Base-by-base conservation (phyloP, 2,888 invertebrate genomes). In the Tanypteryx hageni region DNA sequence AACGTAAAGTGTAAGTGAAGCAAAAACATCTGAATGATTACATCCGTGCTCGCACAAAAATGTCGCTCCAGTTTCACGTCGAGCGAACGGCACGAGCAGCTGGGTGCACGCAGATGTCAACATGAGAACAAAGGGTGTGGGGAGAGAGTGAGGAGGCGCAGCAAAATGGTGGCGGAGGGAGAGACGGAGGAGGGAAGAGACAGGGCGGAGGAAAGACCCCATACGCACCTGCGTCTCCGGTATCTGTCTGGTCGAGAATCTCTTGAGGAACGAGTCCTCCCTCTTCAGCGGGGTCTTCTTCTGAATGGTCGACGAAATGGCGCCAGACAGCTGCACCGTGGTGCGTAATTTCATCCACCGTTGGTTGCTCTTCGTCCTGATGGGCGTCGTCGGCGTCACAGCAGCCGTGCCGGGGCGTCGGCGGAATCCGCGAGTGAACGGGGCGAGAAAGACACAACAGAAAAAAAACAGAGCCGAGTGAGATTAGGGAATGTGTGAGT, bases 301-400 rank as follows among this genome's bases (percentile, higher is more conserved):
- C 95, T 98, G 98, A 93, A 97, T 97, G 92, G 96, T 96, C 92
- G 96, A 95, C 92, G 95, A 94, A 94, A 97, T 97, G 92, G 98
- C 98, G 93, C 98, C 98, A 94, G 98, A 98, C 94, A 98, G 96
- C 95, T 98, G 98, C 94, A 98, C 98, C 91, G 99, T 99, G 92
- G 98, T 98, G 94, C 99, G 96, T 93, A 99, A 96, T 95, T 99
- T 99, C 97, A 98, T 98, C 98, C 99, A 99, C 96, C 99, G 97
- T 95, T 99, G 98, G 95, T 98, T 99, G 95, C 98, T 98, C 95
- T 98, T 98, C 95, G 98, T 98, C 97, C 98, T 98, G 96, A 93
- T 95, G 94, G 57, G n/a, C 27, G 14, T n/a, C 59, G 61, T 95
- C 94, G 57, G n/a, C 27, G 14, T n/a, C 59, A 31, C 56, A 31